Percentiles rank a stretch among this genome's conserved stretches.
These are phyloP conservation scores for Myotis myotis DNA, from an alignment of 2,797 vertebrate species.

Conservation along the genomic window DNA sequence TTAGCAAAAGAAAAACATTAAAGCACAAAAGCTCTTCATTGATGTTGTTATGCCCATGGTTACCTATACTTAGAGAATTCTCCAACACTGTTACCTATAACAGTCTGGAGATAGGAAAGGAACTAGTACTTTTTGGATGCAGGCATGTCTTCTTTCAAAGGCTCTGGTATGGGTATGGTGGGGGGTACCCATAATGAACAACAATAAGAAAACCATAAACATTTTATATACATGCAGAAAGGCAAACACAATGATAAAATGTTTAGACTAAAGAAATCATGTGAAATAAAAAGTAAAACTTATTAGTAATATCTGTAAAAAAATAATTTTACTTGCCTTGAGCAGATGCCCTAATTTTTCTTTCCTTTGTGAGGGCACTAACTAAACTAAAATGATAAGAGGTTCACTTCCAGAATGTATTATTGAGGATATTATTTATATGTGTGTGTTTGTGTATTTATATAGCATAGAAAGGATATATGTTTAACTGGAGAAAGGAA, in stretches of 20 bases:
- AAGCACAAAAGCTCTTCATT: background rate
- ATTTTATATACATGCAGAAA: constrained; percentile 34
- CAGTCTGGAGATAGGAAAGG: background rate
- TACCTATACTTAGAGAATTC: background rate
- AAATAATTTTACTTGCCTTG: background rate
- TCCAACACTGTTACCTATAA: background rate
- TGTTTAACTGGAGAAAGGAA: constrained; percentile 35
- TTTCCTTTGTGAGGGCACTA: constrained; percentile 13
- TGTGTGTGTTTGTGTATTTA: background rate
- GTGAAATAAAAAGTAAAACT: constrained; percentile 4
- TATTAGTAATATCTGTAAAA: constrained; percentile 32
- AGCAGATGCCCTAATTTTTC: background rate
- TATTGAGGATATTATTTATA: background rate
- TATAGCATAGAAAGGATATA: background rate
- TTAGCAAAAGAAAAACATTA: background rate
- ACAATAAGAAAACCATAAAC: background rate
- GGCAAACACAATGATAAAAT: constrained; percentile 22
- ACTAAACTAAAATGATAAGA: constrained; percentile 13
- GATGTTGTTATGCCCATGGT: background rate
- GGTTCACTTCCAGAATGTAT: constrained; percentile 25
- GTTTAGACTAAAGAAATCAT: constrained; percentile 31
- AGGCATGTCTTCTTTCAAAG: constrained; percentile 26
- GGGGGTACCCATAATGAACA: background rate
- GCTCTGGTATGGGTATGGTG: background rate
- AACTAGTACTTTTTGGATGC: background rate